These are phyloP conservation scores for Agrilus planipennis DNA, from an alignment of 1,140 invertebrate genomes.

Conservation along the genomic window DNA sequence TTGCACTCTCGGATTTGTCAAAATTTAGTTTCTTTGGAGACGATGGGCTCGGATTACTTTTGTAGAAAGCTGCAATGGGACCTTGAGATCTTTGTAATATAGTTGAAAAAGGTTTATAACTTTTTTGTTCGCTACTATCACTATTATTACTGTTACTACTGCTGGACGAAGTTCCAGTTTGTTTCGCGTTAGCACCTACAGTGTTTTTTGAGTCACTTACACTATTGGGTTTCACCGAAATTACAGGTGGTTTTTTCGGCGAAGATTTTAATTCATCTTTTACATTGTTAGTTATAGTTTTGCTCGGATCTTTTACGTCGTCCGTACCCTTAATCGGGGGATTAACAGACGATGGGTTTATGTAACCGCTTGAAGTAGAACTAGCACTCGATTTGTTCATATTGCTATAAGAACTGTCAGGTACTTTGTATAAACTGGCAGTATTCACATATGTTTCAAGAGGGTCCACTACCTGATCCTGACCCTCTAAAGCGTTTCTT, in stretches of 20 bases:
- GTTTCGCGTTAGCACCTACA: too few species aligned
- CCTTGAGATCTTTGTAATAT: too few species aligned
- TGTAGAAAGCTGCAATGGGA: too few species aligned
- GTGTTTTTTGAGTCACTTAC: too few species aligned
- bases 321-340: conserved; percentile 32
- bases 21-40: too few species aligned
- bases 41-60: too few species aligned
- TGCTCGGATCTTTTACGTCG: conserved; percentile 2
- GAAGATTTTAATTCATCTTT: conserved; percentile 9
- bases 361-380: conserved; percentile 59
- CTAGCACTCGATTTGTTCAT: conserved; percentile 43
- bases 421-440: conserved; percentile 41
- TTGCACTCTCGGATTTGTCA: too few species aligned
- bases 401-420: conserved; percentile 47
- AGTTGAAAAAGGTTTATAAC: too few species aligned
- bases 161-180: too few species aligned
- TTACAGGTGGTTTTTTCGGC: conserved; percentile 34
- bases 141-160: too few species aligned
- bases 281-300: conserved; percentile 9
- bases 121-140: too few species aligned
- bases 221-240: too few species aligned
- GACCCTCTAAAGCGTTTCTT: conserved; percentile 31
- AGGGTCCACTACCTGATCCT: conserved; percentile 31
- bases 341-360: conserved; percentile 56
- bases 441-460: conserved; percentile 41